Evolutionary conservation across 2,113 vertebrate genomes (phyloP).

Genomic region (Mus musculus): DNA sequence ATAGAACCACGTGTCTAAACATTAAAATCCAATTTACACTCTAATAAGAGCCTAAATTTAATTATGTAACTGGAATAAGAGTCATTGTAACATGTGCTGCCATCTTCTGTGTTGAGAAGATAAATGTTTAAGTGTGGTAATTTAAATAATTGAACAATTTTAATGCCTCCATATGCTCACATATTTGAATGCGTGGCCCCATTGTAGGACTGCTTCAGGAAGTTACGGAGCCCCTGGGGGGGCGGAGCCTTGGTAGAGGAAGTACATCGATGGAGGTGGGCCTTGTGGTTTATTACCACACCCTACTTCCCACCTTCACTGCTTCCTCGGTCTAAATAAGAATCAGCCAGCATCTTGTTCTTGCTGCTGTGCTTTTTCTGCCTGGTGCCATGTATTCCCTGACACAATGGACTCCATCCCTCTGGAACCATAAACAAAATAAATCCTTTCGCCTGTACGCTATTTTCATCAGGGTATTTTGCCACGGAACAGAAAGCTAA

Average conservation of each 20-base stretch:
- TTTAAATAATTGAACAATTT: not conserved
- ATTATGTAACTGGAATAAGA: slow-evolving; percentile 19
- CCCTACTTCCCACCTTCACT: not conserved
- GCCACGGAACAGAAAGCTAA: not conserved
- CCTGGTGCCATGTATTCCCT: not conserved
- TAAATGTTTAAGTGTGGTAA: not conserved
- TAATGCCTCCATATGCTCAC: too few species aligned
- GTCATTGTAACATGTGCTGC: not conserved
- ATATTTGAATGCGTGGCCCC: not conserved
- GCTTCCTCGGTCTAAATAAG: not conserved
- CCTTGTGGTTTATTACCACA: not conserved
- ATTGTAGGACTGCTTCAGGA: not conserved
- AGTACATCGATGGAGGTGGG: not conserved
- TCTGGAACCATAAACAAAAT: not conserved
- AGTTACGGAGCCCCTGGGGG: not conserved
- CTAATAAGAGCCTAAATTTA: slow-evolving; percentile 29
- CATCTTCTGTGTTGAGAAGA: not conserved
- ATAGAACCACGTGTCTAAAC: not conserved
- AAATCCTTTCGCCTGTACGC: not conserved
- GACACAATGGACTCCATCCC: not conserved
- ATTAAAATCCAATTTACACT: not conserved
- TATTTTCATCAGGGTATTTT: not conserved
- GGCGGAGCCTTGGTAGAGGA: not conserved
- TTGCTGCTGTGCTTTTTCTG: not conserved
- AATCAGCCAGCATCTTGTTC: not conserved